These are phyloP conservation scores for Theodoxus fluviatilis DNA, from an alignment of 2,888 invertebrate species.

Conservation along the genomic window DNA sequence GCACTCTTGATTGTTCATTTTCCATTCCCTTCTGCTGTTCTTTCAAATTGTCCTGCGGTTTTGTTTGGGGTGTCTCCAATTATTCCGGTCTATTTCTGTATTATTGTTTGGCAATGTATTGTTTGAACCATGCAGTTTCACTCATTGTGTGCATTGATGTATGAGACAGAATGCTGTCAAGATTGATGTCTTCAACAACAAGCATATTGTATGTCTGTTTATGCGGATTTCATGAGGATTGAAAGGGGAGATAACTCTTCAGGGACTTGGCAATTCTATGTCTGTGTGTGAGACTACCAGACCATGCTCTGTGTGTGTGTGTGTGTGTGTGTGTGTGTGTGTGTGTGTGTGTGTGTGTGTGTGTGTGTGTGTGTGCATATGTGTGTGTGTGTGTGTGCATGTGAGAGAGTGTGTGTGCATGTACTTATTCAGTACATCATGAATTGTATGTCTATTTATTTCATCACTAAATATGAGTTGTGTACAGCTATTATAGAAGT, in stretches of 20 bases:
- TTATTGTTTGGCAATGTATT: too few species aligned
- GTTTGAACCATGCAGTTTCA: too few species aligned
- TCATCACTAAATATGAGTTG: neutral
- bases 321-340: constrained; percentile 8
- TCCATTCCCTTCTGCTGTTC: too few species aligned
- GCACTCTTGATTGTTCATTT: too few species aligned
- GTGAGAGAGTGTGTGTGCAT: neutral
- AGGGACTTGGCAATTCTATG: neutral
- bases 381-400: neutral
- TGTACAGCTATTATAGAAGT: neutral
- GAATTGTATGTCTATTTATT: neutral
- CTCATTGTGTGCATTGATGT: too few species aligned
- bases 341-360: neutral
- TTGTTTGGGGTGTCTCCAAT: too few species aligned
- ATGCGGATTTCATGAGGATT: neutral
- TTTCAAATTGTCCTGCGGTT: too few species aligned
- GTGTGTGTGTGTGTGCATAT: neutral
- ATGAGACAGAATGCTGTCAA: too few species aligned
- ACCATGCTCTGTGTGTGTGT: neutral
- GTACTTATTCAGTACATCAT: too few species aligned
- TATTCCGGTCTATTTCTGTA: too few species aligned
- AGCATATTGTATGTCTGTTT: neutral
- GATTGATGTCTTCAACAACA: neutral
- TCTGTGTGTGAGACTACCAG: neutral
- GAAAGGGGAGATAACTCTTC: neutral